A percentile compares a stretch with the other conserved stretches of the same genome.
phyloP scores from a whole-genome alignment of 2,113 vertebrate genomes.

The Vulpes ferrilata region DNA sequence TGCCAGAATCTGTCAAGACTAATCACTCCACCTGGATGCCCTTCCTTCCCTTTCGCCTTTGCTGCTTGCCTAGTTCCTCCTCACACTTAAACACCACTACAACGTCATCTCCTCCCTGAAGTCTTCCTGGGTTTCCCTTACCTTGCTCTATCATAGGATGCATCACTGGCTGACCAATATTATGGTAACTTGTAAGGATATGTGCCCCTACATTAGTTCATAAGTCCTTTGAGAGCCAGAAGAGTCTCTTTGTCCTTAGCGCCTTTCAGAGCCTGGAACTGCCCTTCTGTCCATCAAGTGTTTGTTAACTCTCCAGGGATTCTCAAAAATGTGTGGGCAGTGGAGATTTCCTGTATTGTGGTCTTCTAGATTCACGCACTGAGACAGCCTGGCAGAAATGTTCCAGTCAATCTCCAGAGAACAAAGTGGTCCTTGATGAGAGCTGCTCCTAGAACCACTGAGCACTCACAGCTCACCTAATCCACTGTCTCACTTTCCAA shows the following conservation, averaged over 20 bases:
- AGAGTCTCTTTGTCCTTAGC: background rate
- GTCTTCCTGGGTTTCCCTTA: background rate
- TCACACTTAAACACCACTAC: background rate
- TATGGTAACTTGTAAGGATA: background rate
- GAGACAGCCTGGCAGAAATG: background rate
- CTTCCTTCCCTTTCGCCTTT: background rate
- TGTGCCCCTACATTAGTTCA: background rate
- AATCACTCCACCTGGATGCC: background rate
- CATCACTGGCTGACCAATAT: background rate
- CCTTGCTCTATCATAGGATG: background rate
- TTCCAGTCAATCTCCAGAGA: background rate
- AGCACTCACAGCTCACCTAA: background rate
- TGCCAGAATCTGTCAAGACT: background rate
- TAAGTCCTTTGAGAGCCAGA: background rate
- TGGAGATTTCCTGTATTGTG: background rate
- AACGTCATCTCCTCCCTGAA: background rate
- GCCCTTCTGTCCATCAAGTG: background rate
- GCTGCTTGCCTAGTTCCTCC: background rate
- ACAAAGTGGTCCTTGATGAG: background rate
- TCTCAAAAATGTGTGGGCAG: background rate
- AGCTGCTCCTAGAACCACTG: background rate
- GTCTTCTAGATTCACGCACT: background rate
- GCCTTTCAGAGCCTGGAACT: background rate
- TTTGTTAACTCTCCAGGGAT: background rate
- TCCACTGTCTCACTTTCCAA: background rate